Base-by-base conservation (phyloP, 2,888 invertebrate genomes). In the Metallyticus violacea region DNA sequence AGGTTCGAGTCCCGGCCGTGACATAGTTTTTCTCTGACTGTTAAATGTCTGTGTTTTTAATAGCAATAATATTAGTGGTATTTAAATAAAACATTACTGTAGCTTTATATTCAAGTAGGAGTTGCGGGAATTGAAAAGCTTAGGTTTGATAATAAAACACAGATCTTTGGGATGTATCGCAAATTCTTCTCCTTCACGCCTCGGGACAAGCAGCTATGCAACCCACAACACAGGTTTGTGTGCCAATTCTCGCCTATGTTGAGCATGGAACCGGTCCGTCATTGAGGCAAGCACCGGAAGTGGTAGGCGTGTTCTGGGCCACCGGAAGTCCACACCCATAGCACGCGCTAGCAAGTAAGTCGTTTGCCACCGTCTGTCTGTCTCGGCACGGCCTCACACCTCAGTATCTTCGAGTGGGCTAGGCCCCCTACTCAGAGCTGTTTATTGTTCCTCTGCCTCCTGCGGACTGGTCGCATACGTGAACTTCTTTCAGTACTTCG, bases 251-350 rank as follows among this genome's bases (percentile, higher is more conserved):
- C 40, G 1, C 9, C 40, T 62, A 62, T 62, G 22, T 62, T 62
- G 40, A 15, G 40, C 0, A 62, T 62, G 40, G 15, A 62, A 62
- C 40, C 40, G 40, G 40, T 62, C 15, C 40, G 3, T n/a, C n/a
- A n/a, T n/a, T n/a, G n/a, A n/a, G n/a, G 15, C 40, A 62, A 62
- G 22, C 76, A 83, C 28, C 27, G 83, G 83, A 83, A 83, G 77
- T 25, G 26, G 83, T 83, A 77, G 83, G 83, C 29, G 83, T 81
- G 30, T 80, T 27, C 81, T 26, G 77, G 83, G n/a, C 40, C 83
- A 77, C 83, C 28, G 77, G 77, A 83, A 77, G 83, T 77, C 83
- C 83, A 83, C 83, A 62, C 83, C 83, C 77, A 77, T 25, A 77
- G 15, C 83, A 28, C 77, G 77, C 77, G 25, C 40, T n/a, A 30